Percentiles rank a stretch among this genome's conserved stretches.
These are phyloP conservation scores for Podarcis cretensis DNA, from an alignment of 2,113 vertebrate species.

Conservation along the genomic window DNA sequence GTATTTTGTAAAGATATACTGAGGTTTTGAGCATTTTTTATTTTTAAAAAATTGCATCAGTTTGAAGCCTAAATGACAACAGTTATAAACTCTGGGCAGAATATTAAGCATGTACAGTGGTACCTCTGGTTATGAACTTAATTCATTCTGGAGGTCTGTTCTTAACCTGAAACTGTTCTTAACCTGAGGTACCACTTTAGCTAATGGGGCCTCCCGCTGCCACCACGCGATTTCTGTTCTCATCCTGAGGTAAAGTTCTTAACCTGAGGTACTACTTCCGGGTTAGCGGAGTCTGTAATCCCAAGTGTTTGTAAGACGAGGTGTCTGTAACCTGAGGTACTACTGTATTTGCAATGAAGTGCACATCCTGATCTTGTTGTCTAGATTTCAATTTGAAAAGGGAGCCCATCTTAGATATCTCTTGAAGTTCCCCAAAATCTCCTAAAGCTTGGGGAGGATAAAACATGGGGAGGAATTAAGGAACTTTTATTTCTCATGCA, in stretches of 20 bases:
- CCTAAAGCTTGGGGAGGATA: background rate
- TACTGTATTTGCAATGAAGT: background rate
- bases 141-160: no score
- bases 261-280: no score
- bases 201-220: no score
- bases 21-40: background rate
- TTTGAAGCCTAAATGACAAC: background rate
- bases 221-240: no score
- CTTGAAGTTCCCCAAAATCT: background rate
- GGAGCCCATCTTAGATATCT: background rate
- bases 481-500: background rate
- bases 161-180: no score
- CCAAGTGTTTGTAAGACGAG: no score
- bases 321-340: no score
- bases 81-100: slow-evolving; percentile 6
- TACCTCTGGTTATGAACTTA: no score
- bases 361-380: background rate
- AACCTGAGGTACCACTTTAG: no score
- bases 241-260: no score
- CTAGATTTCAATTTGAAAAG: background rate
- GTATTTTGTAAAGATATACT: background rate
- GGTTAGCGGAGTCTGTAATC: no score
- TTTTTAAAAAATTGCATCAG: background rate
- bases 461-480: background rate
- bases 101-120: background rate